Evolutionary conservation across 2,113 vertebrate genomes (phyloP), one percentile per base, ranked within the genome.

Genomic region (Trogon melanurus): DNA sequence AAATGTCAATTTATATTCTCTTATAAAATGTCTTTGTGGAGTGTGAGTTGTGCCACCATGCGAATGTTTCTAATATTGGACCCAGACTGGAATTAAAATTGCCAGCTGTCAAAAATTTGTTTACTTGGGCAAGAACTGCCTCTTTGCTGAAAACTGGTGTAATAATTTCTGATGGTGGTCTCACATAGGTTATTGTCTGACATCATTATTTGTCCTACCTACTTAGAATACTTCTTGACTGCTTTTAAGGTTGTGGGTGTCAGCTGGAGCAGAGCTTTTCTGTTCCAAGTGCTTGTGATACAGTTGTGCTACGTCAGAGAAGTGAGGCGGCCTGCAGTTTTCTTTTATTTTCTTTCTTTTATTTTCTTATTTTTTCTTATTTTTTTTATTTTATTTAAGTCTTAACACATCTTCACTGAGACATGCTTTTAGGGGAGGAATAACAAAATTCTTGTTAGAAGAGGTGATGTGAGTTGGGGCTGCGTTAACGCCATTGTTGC

Each of bases 391-490:
- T 36, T 36, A 36, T 36, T 36, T 36, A 36, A 36, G 36, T 36
- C 36, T 36, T 36, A 36, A 36, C 36, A 36, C 36, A 36, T 36
- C 36, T 36, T 36, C 36, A 36, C 36, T 36, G 50, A 27, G 27
- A 18, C 20, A 38, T 51, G 0, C 0, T 3, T 41, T 12, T 53
- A 41, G 34, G 23, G 80, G n/a, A 12, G 18, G 7, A 4, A 41
- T 17, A n/a, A n/a, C 22, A 26, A 32, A 58, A 13, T 1, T 21
- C 5, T 14, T n/a, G 19, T 62, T 41, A 29, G 66, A 64, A 44
- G 45, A n/a, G 0, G 0, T 10, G 50, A 5, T 19, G 41, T 13
- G 71, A 38, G 34, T 5, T 78, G 72, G 27, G 30, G 76, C 56
- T 67, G 72, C 41, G 54, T 53, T 80, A 36, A 48, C 11, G 26